Conservation (phyloP, 2,113 vertebrate species). For the Charina bottae region DNA sequence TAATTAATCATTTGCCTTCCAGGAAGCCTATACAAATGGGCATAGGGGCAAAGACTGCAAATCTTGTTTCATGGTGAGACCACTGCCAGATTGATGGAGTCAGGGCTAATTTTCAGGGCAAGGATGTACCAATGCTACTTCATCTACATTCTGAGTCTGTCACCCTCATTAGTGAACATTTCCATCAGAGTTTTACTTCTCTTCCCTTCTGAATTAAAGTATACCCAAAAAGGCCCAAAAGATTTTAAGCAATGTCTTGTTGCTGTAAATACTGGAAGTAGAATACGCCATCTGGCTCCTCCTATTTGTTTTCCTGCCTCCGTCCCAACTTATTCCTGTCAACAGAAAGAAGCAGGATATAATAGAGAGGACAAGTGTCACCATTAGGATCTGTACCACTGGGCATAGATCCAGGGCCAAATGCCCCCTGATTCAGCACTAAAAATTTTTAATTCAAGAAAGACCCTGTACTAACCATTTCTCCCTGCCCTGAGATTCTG, state of each 20-base stretch:
- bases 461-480: no score
- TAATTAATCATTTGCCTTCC: conserved; percentile 23
- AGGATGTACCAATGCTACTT: not conserved
- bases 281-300: not conserved
- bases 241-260: not conserved
- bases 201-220: not conserved
- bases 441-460: no score
- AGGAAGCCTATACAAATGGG: conserved; percentile 4
- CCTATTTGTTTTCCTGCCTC: not conserved
- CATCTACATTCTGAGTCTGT: not conserved
- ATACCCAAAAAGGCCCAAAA: no score
- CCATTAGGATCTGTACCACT: no score
- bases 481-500: no score
- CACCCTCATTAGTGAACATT: conserved; percentile 11
- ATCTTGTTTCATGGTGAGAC: conserved; percentile 22
- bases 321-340: not conserved
- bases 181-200: conserved; percentile 14
- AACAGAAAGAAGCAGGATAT: not conserved
- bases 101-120: not conserved
- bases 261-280: not conserved
- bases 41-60: not conserved
- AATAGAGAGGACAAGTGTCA: not conserved
- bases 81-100: not conserved
- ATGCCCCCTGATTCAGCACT: no score
- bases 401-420: no score